Conservation (phyloP, 2,113 vertebrate genomes). For the Corythornis vintsioides region DNA sequence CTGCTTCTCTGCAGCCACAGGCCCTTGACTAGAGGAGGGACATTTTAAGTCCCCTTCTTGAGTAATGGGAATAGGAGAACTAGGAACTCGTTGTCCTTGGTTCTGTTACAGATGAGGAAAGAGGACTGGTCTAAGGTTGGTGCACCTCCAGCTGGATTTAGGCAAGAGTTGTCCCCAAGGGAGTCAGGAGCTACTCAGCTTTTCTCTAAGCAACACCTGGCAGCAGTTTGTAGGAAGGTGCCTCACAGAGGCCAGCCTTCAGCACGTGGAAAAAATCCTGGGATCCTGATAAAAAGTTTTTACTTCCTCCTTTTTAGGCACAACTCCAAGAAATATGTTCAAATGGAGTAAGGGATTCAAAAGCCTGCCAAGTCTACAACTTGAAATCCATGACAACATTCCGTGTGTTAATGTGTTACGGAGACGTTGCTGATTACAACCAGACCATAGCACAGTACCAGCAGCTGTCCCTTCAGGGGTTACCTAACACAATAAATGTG, state of each 20-base stretch:
- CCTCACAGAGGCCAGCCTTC: slow-evolving; percentile 40
- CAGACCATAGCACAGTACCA: neutral
- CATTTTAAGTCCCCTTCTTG: neutral
- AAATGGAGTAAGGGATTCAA: neutral
- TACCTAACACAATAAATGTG: neutral
- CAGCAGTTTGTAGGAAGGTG: neutral
- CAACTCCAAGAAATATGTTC: neutral
- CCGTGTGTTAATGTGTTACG: neutral
- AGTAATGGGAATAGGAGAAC: neutral
- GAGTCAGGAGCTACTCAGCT: neutral
- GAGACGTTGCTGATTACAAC: neutral
- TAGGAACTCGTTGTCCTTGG: neutral
- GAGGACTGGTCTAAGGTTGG: neutral
- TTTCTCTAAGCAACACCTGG: neutral
- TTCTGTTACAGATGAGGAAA: neutral
- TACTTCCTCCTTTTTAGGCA: slow-evolving; percentile 28
- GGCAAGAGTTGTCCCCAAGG: neutral
- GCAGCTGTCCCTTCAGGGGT: neutral
- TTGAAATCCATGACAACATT: neutral
- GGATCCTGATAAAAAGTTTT: neutral
- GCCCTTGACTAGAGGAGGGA: neutral
- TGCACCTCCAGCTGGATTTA: neutral
- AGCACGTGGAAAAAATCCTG: neutral
- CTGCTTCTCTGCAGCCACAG: neutral
- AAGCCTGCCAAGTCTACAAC: neutral